These are phyloP conservation scores for Drosophila pseudoananassae DNA, from an alignment of 1,140 invertebrate genomes.

Conservation along the genomic window DNA sequence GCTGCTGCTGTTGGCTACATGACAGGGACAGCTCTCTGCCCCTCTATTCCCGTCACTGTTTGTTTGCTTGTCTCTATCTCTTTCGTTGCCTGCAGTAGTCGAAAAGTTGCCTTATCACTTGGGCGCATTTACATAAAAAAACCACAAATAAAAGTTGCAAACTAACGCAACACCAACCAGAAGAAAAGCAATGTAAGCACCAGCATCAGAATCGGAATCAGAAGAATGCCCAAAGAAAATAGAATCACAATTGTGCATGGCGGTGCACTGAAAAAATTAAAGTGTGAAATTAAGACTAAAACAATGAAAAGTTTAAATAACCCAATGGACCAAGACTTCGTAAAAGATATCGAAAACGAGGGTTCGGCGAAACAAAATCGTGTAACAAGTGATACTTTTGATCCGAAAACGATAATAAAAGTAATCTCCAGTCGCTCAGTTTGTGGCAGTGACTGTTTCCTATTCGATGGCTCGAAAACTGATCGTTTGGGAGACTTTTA, in stretches of 20 bases:
- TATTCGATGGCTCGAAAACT: too few relatives aligned
- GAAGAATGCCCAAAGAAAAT: conserved; percentile 66
- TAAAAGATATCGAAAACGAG: too few relatives aligned
- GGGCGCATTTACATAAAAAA: conserved; percentile 82
- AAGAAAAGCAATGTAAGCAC: conserved; percentile 19
- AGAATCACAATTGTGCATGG: conserved; percentile 38
- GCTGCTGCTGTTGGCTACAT: conserved; percentile 73
- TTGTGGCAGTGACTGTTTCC: too few relatives aligned
- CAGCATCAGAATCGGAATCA: conserved; percentile 48
- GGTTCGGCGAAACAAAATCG: too few relatives aligned
- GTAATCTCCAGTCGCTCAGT: too few relatives aligned
- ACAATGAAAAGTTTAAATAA: too few relatives aligned
- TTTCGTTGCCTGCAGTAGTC: conserved; percentile 55
- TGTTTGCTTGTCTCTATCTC: not conserved
- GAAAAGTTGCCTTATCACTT: conserved; percentile 82
- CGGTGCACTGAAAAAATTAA: not conserved
- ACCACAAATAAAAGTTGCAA: conserved; percentile 82
- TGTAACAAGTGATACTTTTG: too few relatives aligned
- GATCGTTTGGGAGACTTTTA: too few relatives aligned
- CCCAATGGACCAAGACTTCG: too few relatives aligned
- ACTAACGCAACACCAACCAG: conserved; percentile 67
- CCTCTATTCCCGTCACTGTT: conserved; percentile 4
- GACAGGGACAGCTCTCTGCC: conserved; percentile 65
- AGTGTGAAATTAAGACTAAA: too few relatives aligned
- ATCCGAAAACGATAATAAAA: too few relatives aligned